These are phyloP conservation scores for Thinocorus orbignyianus DNA, from an alignment of 2,113 vertebrate species.

Conservation along the genomic window DNA sequence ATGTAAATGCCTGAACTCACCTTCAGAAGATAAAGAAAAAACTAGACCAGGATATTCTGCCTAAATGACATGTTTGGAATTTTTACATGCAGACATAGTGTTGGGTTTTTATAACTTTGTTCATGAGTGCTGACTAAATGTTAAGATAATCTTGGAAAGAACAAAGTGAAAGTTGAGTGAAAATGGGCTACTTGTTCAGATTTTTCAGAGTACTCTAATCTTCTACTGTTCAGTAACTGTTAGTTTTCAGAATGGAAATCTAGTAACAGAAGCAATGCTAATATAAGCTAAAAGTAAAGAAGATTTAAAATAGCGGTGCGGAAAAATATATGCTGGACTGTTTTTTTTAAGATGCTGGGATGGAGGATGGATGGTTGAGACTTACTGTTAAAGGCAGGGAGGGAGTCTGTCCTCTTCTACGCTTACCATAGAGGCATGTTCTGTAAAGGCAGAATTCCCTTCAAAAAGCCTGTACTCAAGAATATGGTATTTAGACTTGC, in stretches of 20 bases:
- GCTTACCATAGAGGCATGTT: neutral
- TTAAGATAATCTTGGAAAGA: neutral
- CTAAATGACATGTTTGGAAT: neutral
- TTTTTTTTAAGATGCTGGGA: neutral
- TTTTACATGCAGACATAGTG: neutral
- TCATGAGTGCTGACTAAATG: neutral
- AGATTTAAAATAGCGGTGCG: neutral
- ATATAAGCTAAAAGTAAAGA: neutral
- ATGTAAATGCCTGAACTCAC: neutral
- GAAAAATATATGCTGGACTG: neutral
- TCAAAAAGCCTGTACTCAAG: neutral
- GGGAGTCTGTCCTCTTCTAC: neutral
- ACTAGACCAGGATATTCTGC: rapidly evolving
- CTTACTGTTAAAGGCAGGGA: neutral
- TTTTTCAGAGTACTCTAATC: neutral
- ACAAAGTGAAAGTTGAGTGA: neutral
- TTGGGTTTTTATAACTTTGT: neutral
- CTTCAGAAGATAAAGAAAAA: neutral
- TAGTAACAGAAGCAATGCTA: neutral
- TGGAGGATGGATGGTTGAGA: neutral
- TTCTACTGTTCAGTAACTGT: neutral
- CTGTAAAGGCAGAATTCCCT: neutral
- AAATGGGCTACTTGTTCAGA: neutral
- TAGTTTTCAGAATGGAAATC: neutral
- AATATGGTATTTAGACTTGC: neutral